Base-by-base conservation (phyloP, 1,140 invertebrate genomes). In the Daktulosphaira vitifoliae region DNA sequence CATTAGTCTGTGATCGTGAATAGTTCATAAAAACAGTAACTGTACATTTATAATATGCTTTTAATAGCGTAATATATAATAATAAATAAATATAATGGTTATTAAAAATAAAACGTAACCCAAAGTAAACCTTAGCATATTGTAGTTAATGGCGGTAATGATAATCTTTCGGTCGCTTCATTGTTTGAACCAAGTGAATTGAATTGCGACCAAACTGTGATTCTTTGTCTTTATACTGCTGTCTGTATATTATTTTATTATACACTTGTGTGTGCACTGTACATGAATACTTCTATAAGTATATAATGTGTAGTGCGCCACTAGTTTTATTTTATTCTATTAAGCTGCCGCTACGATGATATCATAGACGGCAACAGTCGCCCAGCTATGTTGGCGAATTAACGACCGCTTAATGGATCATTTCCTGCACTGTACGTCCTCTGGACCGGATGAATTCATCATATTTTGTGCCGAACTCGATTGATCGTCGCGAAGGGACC, bases 211-310 rank as follows among this genome's bases (percentile, higher is more conserved):
- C 54, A 20, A 29, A 33, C 51, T 4, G 44, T 25, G 53, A 56
- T 62, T 62, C 56, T 62, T 62, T 62, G 56, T 62, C 56, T 62
- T 62, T 62, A 11, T 33, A n/a, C n/a, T n/a, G n/a, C n/a, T n/a
- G n/a, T n/a, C n/a, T n/a, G n/a, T n/a, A n/a, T n/a, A n/a, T n/a
- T n/a, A n/a, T n/a, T n/a, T n/a, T 25, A 20, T 46, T 62, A 16
- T n/a, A 44, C 39, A 16, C 42, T 11, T 22, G 33, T 9, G 44
- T 20, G 20, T 4, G 8, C 16, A 18, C 26, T n/a, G n/a, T 56
- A 62, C 6, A 25, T 46, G 46, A 13, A 20, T n/a, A 20, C 26
- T 46, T 42, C 25, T 25, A 42, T 13, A 15, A 16, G 9, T 18
- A 16, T 18, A 16, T n/a, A 6, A 59, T 26, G 42, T 26, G 18